Conservation (phyloP, 2,888 invertebrate species). For the Drosophila flavopinicola region DNA sequence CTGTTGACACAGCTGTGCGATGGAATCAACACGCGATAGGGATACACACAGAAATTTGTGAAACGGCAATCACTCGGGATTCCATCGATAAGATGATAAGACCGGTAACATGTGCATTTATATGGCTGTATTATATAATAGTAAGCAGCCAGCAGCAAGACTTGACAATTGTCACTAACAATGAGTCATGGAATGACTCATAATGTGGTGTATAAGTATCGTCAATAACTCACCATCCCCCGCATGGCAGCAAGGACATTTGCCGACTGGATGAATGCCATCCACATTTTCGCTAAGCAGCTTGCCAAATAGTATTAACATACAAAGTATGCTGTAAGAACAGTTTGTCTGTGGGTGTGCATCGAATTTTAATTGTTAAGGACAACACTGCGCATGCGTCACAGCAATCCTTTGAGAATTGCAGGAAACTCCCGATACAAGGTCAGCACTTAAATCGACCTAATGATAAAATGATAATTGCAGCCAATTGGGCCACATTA, state of each 20-base stretch:
- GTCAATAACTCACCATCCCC: slow-evolving; percentile 26
- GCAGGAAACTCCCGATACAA: neutral
- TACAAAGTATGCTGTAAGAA: slow-evolving; percentile 44
- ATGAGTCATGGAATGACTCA: slow-evolving; percentile 69
- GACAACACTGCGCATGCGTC: slow-evolving; percentile 5
- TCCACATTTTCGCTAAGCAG: slow-evolving; percentile 32
- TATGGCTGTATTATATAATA: neutral
- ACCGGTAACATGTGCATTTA: slow-evolving; percentile 2
- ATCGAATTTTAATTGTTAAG: slow-evolving; percentile 44
- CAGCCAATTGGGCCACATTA: slow-evolving; percentile 25
- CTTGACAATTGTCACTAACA: slow-evolving; percentile 3
- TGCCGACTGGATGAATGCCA: slow-evolving; percentile 22
- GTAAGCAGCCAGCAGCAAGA: neutral
- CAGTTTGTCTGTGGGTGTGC: slow-evolving; percentile 16
- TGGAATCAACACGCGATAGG: slow-evolving; percentile 28
- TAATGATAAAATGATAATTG: slow-evolving; percentile 1
- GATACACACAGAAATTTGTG: slow-evolving; percentile 23
- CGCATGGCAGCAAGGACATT: slow-evolving; percentile 13
- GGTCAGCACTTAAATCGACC: slow-evolving; percentile 14
- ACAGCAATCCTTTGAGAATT: neutral
- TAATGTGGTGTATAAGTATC: slow-evolving; percentile 44
- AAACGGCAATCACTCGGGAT: slow-evolving; percentile 16
- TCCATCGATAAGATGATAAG: slow-evolving; percentile 53
- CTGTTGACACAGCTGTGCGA: slow-evolving; percentile 44
- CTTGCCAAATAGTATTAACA: slow-evolving; percentile 61